Conservation (phyloP, 2,888 invertebrate species). For the Orthosia gothica region DNA sequence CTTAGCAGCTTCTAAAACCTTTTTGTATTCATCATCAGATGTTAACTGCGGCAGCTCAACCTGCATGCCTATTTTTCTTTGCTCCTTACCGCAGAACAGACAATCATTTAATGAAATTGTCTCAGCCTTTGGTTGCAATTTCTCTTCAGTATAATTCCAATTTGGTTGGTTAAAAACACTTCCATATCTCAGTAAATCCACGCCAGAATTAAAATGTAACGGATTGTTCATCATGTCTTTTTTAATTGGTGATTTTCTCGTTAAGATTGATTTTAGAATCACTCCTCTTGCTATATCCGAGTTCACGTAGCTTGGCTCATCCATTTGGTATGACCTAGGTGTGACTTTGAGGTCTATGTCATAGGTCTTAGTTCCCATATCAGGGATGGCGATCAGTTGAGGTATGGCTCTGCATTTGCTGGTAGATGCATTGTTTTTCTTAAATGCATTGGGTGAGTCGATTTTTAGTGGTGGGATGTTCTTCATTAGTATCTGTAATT, state of each 20-base stretch:
- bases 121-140: conserved; percentile 13
- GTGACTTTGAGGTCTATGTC: conserved; percentile 23
- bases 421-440: conserved; percentile 3
- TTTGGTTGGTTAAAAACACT: conserved; percentile 9
- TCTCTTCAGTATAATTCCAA: conserved; percentile 3
- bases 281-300: conserved; percentile 39
- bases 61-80: conserved; percentile 30
- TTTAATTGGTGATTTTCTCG: conserved; percentile 41
- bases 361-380: neutral
- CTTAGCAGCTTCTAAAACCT: conserved; percentile 15
- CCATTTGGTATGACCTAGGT: conserved; percentile 8
- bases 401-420: conserved; percentile 19
- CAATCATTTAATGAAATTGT: conserved; percentile 9
- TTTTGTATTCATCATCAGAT: neutral
- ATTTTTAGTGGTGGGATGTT: conserved; percentile 30
- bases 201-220: conserved; percentile 29
- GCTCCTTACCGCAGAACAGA: conserved; percentile 26
- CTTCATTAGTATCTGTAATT: conserved; percentile 36
- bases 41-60: neutral
- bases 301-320: conserved; percentile 42
- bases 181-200: conserved; percentile 30
- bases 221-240: conserved; percentile 33
- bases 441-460: conserved; percentile 27
- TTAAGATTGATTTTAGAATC: conserved; percentile 39
- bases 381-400: conserved; percentile 22